Base-by-base conservation (phyloP, 2,113 vertebrate species). In the Hemibagrus wyckioides region DNA sequence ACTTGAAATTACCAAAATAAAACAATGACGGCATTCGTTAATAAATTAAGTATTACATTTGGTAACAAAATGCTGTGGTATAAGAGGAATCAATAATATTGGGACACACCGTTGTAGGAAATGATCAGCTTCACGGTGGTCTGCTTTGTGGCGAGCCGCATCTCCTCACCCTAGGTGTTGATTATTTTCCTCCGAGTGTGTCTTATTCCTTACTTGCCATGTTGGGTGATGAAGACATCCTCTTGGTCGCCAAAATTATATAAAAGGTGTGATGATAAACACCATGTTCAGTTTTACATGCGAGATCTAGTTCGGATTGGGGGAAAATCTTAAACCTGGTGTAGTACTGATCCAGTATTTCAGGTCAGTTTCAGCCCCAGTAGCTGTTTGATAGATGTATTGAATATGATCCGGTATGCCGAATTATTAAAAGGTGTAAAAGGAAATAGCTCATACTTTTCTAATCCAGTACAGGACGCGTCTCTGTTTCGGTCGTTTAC, bases 211-310 rank as follows among this genome's bases (percentile, higher is more conserved):
- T 48, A n/a, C n/a, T 56, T 54, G 48, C 30, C 48, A 30, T 10
- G 13, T 79, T 56, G 77, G 77, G 30, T n/a, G 17, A 56, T 80
- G 36, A 80, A 19, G 77, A 80, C 79, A 59, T 81, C 79, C 54
- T 81, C 79, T 81, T 41, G 13, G 54, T 41, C 33, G 36, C 28
- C 33, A 28, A 36, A n/a, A 23, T 80, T 9, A 39, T 57, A 21
- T 36, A 15, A 59, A 81, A 14, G 11, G 1, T 59, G 23, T 59
- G 54, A 57, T 41, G 21, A 30, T 25, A n/a, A 15, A 41, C 23
- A 15, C 2, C 69, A 19, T 52, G 44, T 52, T 77, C 7, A 5
- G 5, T 10, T 81, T 41, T 41, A 14, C 77, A 2, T 13, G 4
- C 4, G 5, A 36, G 52, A 30, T 52, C 19, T 52, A 15, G 7